Evolutionary conservation across 2,888 invertebrate species (phyloP), one percentile per base, ranked within the genome.

Genomic region (Trichopria drosophilae): DNA sequence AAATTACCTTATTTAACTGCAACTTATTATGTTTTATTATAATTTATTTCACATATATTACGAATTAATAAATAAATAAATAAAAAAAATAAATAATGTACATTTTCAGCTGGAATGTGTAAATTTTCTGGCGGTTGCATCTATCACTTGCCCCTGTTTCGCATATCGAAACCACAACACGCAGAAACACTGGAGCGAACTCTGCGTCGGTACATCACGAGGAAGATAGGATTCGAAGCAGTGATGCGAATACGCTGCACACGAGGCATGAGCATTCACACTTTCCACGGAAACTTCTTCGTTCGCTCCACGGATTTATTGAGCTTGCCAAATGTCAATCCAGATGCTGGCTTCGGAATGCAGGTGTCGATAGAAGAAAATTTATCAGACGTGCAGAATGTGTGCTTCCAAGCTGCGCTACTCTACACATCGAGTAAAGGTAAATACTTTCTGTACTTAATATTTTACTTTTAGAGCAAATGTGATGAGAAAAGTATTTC

Each of bases 231-330:
- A 36, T 97, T 99, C 75, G 99, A 99, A 75, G 94, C 99, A 4
- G 99, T 99, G 16, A 94, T 99, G 93, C 81, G 99, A 64, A 88
- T 99, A 59, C 82, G 98, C 5, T 97, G 96, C 72, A 93, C 96
- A 2, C 84, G 88, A 69, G 97, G 98, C 12, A 80, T 99, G 49
- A 83, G 92, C 19, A 93, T 99, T 66, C 96, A 98, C 78, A 94
- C 96, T 69, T 99, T 99, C 85, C 97, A 98, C 79, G 99, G 99
- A 29, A 98, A 98, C 78, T 97, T 97, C 83, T 99, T 99, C 78
- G 98, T 99, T 40, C 84, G 99, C 3, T 97, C 98, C 0, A 96
- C 97, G 3, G 98, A 99, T 79, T 80, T 99, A 46, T 79, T 99
- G 49, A 93, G 95, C 9, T 78, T 99, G 63, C 97, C 99, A 28